Conservation (phyloP, 2,113 vertebrate species). For the Symphodus melops region DNA sequence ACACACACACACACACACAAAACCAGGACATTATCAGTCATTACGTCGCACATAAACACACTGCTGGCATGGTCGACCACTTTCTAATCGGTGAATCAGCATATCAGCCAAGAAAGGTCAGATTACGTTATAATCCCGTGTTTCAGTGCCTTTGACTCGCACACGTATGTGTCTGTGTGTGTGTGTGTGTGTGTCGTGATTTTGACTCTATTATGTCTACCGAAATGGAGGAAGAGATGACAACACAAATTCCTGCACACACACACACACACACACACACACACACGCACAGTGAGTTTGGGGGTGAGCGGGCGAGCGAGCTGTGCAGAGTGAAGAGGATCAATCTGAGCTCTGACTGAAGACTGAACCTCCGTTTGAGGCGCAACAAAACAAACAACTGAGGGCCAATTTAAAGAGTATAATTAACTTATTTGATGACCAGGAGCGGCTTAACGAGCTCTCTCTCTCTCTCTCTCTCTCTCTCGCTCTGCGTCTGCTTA, state of each 20-base stretch:
- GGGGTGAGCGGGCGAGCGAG: slow-evolving; percentile 39
- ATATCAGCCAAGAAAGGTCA: slow-evolving; percentile 69
- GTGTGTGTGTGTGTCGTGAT: slow-evolving; percentile 3
- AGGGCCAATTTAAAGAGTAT: slow-evolving; percentile 43
- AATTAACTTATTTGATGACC: slow-evolving; percentile 53
- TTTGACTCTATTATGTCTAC: slow-evolving; percentile 51
- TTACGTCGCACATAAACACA: slow-evolving; percentile 28
- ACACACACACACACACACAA: slow-evolving; percentile 11
- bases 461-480: no score
- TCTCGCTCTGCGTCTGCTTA: background rate
- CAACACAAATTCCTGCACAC: slow-evolving; percentile 2
- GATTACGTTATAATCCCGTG: slow-evolving; percentile 66
- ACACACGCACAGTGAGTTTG: slow-evolving; percentile 15
- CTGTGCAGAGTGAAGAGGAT: slow-evolving; percentile 26
- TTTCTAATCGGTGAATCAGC: slow-evolving; percentile 74
- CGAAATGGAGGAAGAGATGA: slow-evolving; percentile 13
- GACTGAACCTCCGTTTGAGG: slow-evolving; percentile 37
- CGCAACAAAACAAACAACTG: slow-evolving; percentile 5
- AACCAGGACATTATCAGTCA: slow-evolving; percentile 28
- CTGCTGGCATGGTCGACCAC: slow-evolving; percentile 53
- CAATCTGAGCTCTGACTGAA: slow-evolving; percentile 53
- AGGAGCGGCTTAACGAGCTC: slow-evolving; percentile 34
- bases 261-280: background rate
- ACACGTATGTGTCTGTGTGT: slow-evolving; percentile 11
- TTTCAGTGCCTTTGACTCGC: slow-evolving; percentile 50